These are phyloP conservation scores for Meloidogyne floridensis DNA, from an alignment of 1,140 invertebrate genomes.

Conservation along the genomic window DNA sequence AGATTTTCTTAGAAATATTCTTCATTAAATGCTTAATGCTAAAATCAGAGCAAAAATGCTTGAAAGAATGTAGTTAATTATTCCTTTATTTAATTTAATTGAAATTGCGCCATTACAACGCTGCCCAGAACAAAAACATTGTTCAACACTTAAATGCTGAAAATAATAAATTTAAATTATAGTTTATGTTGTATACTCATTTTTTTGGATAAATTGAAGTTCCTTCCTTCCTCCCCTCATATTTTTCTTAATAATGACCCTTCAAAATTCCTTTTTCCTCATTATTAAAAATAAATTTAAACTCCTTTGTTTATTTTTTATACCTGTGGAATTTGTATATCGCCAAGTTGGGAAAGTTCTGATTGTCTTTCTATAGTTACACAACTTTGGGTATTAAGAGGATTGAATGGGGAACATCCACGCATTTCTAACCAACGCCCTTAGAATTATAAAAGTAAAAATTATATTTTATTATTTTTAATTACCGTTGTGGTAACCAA, in stretches of 20 bases:
- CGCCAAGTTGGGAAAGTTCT: slow-evolving; percentile 9
- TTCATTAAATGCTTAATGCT: background rate
- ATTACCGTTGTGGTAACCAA: slow-evolving; percentile 24
- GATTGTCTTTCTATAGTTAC: slow-evolving; percentile 11
- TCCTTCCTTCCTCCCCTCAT: no score
- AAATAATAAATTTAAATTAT: background rate
- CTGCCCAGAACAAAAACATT: slow-evolving; percentile 22
- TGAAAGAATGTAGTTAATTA: background rate
- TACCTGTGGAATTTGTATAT: background rate
- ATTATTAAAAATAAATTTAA: no score
- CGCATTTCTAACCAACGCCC: slow-evolving; percentile 22
- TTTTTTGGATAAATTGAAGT: no score
- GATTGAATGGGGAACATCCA: slow-evolving; percentile 28
- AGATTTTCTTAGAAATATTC: background rate
- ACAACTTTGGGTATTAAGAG: slow-evolving; percentile 25
- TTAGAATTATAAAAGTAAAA: background rate
- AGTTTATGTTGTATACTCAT: background rate
- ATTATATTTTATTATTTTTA: background rate
- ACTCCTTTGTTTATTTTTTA: background rate
- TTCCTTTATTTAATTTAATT: background rate
- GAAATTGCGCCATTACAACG: slow-evolving; percentile 17
- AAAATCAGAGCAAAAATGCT: background rate
- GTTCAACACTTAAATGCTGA: slow-evolving; percentile 21
- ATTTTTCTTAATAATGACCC: no score
- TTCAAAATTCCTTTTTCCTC: no score